Evolutionary conservation across 2,113 vertebrate genomes (phyloP), one percentile per base, ranked within the genome.

Genomic region (Calidris pugnax): DNA sequence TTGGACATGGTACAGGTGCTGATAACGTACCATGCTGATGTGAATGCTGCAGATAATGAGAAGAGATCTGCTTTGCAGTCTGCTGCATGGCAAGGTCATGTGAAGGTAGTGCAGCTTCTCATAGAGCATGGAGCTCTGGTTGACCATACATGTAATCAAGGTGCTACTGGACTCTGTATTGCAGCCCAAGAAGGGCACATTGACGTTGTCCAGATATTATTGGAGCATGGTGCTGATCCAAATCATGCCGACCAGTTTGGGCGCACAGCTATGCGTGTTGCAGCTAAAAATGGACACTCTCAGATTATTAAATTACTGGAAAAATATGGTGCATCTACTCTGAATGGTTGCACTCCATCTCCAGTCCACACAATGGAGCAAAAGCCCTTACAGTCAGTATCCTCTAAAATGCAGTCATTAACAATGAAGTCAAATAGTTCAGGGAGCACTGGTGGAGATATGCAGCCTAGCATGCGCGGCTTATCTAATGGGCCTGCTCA

Each of bases 141-240:
- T 48, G 99, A 99, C 95, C 99, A 99, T 64, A 99, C 99, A 0
- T 99, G 99, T 89, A 99, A 99, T 93, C 99, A 99, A 96, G 99
- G 99, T 57, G 99, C 99, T 26, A 99, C 99, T 11, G 99, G 99
- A 9, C 98, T 99, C 32, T 99, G 99, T 60, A 99, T 99, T 53
- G 99, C 99, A 2, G 99, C 99, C 79, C 99, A 99, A 90, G 99
- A 99, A 93, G 99, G 99, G n/a, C 99, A 99, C 96, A 98, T 99
- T 7, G 99, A 99, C 2, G 99, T 99, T 4, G 99, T 99, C 77
- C 99, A 99, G 62, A 98, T 99, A 75, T 96, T 99, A 72, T 96
- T 99, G 30, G 99, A 99, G 97, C 99, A 99, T 2, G 98, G 99
- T 24, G 99, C 99, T 6, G 99, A 99, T 90, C 99, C 99, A 10